Evolutionary conservation across 1,140 invertebrate species (phyloP), one percentile per base, ranked within the genome.

Genomic region (Heliothis virescens): DNA sequence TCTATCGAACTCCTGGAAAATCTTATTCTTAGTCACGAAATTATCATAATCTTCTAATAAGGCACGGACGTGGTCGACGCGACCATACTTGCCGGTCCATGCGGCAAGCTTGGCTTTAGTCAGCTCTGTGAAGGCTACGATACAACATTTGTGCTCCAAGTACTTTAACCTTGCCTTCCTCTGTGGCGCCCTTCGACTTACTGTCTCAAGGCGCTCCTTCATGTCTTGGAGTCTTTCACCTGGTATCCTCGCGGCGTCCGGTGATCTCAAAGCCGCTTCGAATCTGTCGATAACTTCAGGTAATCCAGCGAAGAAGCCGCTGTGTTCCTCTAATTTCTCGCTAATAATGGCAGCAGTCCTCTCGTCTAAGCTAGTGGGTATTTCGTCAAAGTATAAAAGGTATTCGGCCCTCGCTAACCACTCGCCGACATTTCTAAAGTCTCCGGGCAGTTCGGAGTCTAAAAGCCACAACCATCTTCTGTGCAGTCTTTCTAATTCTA

Each of bases 1-100:
- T 95, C 98, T 98, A 87, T 99, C 98, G 94, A 99, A 99, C 94
- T 98, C 98, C 92, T 99, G 97, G 95, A 99, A 98, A 85, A 99
- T 98, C 91, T 98, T 97, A 93, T 98, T 98, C 84, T 96, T 96
- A 3, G 98, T 98, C 13, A 99, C 98, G 95, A 98, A 99, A 95
- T 98, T 98, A 83, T 97, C 96, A 89, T 99, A 99, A 87, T 99
- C 98, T 82, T 98, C 97, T 83, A 99, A 93, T 91, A 99, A 96
- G 82, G 97, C 96, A 86, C 97, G 96, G 2, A 98, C 98, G 89
- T 97, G 97, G 77, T 98, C 97, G 86, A 98, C 96, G 11, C 95
- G 95, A 16, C 98, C 98, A 90, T 98, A 99, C 92, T 99, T 99
- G 0, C 97, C 96, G 79, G 97, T 98, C 98, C 98, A 99, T 53